phyloP scores from a whole-genome alignment of 2,888 invertebrate species.

The Galeruca laticollis region DNA sequence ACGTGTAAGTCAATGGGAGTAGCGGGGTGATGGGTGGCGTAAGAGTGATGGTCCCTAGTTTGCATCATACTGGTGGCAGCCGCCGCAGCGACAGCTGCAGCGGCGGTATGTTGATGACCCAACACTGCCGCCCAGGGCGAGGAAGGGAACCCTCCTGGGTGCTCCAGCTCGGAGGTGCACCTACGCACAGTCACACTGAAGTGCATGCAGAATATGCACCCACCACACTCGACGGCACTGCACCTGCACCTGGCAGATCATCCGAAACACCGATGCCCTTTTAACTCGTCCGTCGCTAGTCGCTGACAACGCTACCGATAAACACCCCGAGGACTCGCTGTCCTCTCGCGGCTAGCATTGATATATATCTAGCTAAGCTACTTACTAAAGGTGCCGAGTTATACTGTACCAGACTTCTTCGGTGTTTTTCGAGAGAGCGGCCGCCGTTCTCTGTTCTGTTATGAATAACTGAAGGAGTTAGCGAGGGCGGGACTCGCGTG shows the following conservation, averaged over 20 bases:
- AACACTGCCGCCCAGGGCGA: conserved; percentile 84
- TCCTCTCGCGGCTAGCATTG: conserved; percentile 31
- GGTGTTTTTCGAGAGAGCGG: conserved; percentile 36
- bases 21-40: conserved; percentile 71
- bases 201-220: conserved; percentile 58
- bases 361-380: conserved; percentile 20
- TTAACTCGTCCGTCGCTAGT: conserved; percentile 27
- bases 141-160: conserved; percentile 78
- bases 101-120: conserved; percentile 72
- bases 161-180: conserved; percentile 74
- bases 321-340: conserved; percentile 32
- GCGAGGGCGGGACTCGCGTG: conserved; percentile 68
- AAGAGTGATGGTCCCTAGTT: conserved; percentile 67
- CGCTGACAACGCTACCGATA: conserved; percentile 27
- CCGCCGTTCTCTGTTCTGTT: conserved; percentile 33
- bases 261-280: conserved; percentile 25
- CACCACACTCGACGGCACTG: conserved; percentile 41
- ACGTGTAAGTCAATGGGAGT: conserved; percentile 92
- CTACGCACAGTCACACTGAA: conserved; percentile 61
- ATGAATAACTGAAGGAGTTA: conserved; percentile 60
- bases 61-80: conserved; percentile 65
- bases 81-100: conserved; percentile 65
- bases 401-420: conserved; percentile 27
- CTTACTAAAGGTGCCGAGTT: conserved; percentile 30
- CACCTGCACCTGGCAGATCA: conserved; percentile 50